Percentiles rank a stretch among this genome's conserved stretches.
Evolutionary conservation across 1,140 invertebrate genomes (phyloP).

Genomic region (Drosophila orosa): DNA sequence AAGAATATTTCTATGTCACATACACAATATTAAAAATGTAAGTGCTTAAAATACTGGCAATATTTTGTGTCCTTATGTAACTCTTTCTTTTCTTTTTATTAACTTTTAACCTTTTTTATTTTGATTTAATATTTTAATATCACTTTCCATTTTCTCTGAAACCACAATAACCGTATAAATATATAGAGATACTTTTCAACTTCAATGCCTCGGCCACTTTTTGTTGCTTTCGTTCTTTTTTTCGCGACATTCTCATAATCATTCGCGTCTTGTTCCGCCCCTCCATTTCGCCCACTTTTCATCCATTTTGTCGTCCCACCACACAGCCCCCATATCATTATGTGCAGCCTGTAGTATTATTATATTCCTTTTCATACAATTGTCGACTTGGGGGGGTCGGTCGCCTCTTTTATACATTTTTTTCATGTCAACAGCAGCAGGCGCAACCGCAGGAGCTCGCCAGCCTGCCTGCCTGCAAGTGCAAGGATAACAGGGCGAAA

Average conservation of each 20-base stretch:
- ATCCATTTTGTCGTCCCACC: conserved; percentile 13
- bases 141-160: background rate
- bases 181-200: background rate
- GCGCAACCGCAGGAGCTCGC: conserved; percentile 46
- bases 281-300: background rate
- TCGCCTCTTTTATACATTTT: conserved; percentile 40
- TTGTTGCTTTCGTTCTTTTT: conserved; percentile 31
- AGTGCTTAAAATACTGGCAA: no score
- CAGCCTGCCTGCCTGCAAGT: conserved; percentile 54
- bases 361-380: conserved; percentile 64
- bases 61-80: no score
- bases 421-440: conserved; percentile 66
- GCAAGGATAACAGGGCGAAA: conserved; percentile 62
- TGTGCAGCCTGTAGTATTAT: conserved; percentile 56
- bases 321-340: conserved; percentile 44
- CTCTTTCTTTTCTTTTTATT: no score
- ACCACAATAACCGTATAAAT: background rate
- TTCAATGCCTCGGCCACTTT: conserved; percentile 24
- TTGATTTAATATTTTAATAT: background rate
- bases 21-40: no score
- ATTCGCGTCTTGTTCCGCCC: conserved; percentile 26
- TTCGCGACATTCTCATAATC: conserved; percentile 53
- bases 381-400: conserved; percentile 48
- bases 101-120: background rate
- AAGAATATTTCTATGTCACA: no score